Base-by-base conservation (phyloP, 2,888 invertebrate species). In the Idaea straminata region DNA sequence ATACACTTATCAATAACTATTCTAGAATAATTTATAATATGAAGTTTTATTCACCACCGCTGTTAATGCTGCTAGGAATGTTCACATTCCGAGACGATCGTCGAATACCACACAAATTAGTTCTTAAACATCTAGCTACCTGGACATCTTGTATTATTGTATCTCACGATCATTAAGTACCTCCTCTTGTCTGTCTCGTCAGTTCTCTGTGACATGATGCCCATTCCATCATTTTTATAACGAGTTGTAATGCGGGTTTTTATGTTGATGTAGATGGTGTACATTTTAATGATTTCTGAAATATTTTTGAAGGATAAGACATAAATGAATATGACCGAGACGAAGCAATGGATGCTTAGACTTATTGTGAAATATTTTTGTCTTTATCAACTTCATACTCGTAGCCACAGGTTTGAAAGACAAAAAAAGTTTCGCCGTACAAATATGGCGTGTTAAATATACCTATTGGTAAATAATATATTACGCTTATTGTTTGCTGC, bases 91-190 rank as follows among this genome's bases (percentile, higher is more conserved):
- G 76, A 78, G 79, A 76, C 80, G 73, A 65, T 74, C 77, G 74
- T 77, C 75, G 80, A 82, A 86, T 85, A 72, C 84, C 82, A 77
- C 77, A 82, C 82, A 84, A 85, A 86, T 88, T 85, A 81, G 81
- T 78, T 80, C 78, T 77, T 78, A 79, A 77, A 71, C 76, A 63
- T 34, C 61, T 64, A 76, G 78, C 80, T 83, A 83, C 83, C 84
- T 84, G 83, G 76, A 72, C 72, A 69, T 61, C 66, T 70, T 75
- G 72, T 72, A 64, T 61, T 67, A 66, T 68, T 69, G 67, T 76
- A 73, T 82, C 83, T 83, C 83, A 84, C 79, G 82, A 80, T 80
- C 81, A 80, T 82, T 79, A 83, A 74, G 63, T 68, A 70, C 69
- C 68, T 72, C 72, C 67, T 73, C 70, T 71, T 72, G 66, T 70